Conservation (phyloP, 2,113 vertebrate genomes). For the Lagopus leucura region DNA sequence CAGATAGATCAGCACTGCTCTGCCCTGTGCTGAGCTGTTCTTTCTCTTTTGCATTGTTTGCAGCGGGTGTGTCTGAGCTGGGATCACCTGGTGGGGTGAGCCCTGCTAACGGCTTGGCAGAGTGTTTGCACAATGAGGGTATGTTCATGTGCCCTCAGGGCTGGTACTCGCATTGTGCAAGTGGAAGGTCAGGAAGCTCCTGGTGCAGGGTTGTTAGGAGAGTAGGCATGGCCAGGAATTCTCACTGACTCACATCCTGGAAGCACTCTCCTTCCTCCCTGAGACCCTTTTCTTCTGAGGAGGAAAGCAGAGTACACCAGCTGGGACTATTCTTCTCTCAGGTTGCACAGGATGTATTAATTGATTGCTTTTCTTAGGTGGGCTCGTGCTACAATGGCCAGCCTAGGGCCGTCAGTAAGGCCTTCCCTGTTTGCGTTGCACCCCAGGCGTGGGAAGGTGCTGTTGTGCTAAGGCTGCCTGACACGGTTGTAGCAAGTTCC, state of each 20-base stretch:
- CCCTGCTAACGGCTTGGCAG: neutral
- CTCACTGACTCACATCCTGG: neutral
- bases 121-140: fast-evolving
- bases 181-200: fast-evolving
- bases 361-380: neutral
- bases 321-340: neutral
- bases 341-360: neutral
- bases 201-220: neutral
- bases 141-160: fast-evolving
- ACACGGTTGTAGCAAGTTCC: fast-evolving
- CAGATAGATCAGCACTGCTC: neutral
- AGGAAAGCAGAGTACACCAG: neutral
- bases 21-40: neutral
- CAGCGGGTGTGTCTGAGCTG: fast-evolving
- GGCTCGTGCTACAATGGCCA: fast-evolving
- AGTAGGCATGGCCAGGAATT: neutral
- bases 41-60: neutral
- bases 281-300: neutral
- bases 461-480: neutral
- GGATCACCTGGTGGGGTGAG: neutral
- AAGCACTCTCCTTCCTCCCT: neutral
- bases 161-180: fast-evolving
- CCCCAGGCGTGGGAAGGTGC: neutral
- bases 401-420: neutral
- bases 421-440: neutral